These are phyloP conservation scores for Mesochorus sp. DNA, from an alignment of 2,888 invertebrate species.

Conservation along the genomic window DNA sequence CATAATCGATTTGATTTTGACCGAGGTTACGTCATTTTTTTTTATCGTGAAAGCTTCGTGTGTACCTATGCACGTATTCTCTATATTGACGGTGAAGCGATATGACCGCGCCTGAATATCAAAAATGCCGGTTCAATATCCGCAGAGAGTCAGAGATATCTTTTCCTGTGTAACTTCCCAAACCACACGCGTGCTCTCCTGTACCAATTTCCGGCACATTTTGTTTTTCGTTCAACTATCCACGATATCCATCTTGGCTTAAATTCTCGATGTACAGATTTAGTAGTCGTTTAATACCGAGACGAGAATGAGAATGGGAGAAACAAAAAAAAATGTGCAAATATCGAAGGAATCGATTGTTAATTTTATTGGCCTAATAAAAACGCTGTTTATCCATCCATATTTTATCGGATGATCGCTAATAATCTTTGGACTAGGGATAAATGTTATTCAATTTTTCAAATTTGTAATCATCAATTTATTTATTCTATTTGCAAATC, in stretches of 20 bases:
- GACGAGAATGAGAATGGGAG: background rate
- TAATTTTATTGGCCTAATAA: background rate
- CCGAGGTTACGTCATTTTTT: too few species aligned
- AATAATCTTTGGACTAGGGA: too few species aligned
- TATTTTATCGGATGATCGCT: too few species aligned
- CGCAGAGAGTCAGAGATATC: constrained; percentile 28
- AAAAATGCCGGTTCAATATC: constrained; percentile 54
- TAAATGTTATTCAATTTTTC: background rate
- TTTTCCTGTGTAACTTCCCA: constrained; percentile 19
- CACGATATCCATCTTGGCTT: background rate
- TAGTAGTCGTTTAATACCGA: background rate
- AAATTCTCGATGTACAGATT: background rate
- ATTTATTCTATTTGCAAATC: background rate
- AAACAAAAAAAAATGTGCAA: background rate
- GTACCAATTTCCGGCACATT: constrained; percentile 54
- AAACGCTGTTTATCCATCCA: background rate
- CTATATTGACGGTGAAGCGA: background rate
- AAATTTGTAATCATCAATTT: background rate
- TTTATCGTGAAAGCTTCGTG: too few species aligned
- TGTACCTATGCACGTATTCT: background rate
- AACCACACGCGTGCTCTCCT: constrained; percentile 19
- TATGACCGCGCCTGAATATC: constrained; percentile 4
- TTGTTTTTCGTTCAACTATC: constrained; percentile 15
- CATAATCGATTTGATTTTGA: too few species aligned
- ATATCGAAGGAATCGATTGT: constrained; percentile 23